Percentiles rank a stretch among this genome's conserved stretches.
These are phyloP conservation scores for Tetrapedia diversipes DNA, from an alignment of 2,888 invertebrate species.

Conservation along the genomic window DNA sequence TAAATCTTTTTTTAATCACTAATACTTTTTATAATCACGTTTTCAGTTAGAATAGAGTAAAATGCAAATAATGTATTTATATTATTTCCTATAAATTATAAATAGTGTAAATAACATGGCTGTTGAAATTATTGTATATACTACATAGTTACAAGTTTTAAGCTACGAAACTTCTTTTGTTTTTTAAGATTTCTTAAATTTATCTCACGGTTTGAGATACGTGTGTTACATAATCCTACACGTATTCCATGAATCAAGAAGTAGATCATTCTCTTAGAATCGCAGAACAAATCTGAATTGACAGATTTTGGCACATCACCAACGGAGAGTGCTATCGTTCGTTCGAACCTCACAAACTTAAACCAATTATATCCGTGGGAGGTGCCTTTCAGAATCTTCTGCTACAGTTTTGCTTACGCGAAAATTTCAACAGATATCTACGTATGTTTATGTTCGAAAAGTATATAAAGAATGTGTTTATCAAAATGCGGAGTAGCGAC, in stretches of 20 bases:
- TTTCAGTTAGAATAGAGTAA: no score
- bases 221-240: conserved; percentile 25
- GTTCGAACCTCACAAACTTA: background rate
- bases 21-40: no score
- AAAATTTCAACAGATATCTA: background rate
- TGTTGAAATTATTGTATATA: no score
- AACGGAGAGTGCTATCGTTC: background rate
- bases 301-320: conserved; percentile 5
- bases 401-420: background rate
- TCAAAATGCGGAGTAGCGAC: background rate
- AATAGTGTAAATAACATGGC: background rate
- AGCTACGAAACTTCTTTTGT: no score
- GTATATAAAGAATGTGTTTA: background rate
- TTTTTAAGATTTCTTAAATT: background rate
- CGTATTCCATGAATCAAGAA: background rate
- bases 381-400: background rate
- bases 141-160: no score
- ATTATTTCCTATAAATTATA: background rate
- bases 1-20: background rate
- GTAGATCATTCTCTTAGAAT: background rate
- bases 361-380: background rate
- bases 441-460: background rate
- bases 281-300: conserved; percentile 9
- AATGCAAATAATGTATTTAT: no score
- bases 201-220: background rate